Evolutionary conservation across 1,140 invertebrate species (phyloP), one percentile per base, ranked within the genome.

Genomic region (Drosophila ercepeae): DNA sequence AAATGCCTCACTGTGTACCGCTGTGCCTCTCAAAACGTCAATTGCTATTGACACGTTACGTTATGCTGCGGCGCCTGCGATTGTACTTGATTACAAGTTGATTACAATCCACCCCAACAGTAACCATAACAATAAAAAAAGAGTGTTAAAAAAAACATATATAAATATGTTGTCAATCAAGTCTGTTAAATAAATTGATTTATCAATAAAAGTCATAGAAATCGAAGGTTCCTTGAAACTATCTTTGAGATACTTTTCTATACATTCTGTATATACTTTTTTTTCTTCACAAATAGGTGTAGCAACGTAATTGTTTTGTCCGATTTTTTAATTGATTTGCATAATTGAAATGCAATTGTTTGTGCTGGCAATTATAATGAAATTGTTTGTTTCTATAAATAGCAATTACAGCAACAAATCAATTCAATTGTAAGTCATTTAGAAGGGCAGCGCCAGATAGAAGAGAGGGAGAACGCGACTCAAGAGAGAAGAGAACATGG

Each of bases 311-410:
- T 32, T 32, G 29, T 32, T 11, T n/a, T 32, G 9, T 11, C 11
- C 29, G 9, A 32, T 34, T 52, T 76, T 41, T 46, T 45, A 53
- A 44, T 57, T 69, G 42, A 49, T 78, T 52, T 73, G 46, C 51
- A 41, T 50, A 64, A 82, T 82, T 77, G 41, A 74, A 74, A 74
- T 82, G 73, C 73, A 82, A 77, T 58, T 68, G 73, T 13, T 73
- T 59, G 27, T 67, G 59, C 61, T 58, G 60, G 64, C 61, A 77
- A 82, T 77, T 64, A 69, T 78, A 83, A 70, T 83, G 69, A 74
- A 78, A 83, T 78, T 73, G 73, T 83, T 73, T 78, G 58, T 46
- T 50, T 57, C 41, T 82, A 83, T 60, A 82, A 83, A 78, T 82
- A 83, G 69, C 11, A 50, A 34, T 67, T 67, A 53, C 27, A 67